Evolutionary conservation across 2,797 vertebrate genomes (phyloP).

Genomic region (Cyprinodon diabolis): DNA sequence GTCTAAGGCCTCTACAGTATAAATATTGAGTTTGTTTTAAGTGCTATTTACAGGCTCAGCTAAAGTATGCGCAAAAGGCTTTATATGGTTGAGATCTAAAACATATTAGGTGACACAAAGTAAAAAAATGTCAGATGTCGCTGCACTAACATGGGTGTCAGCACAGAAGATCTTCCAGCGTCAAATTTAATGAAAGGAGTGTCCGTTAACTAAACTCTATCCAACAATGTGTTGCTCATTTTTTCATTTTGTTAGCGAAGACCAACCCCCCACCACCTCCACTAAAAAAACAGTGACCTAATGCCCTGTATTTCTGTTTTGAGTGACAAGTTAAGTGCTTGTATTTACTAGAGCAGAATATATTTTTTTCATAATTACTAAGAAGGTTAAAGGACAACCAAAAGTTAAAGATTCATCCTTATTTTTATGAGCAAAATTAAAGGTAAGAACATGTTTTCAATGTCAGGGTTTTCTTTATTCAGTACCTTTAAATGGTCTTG

Average conservation of each 20-base stretch:
- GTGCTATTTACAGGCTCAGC: slow-evolving; percentile 23
- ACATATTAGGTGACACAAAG: background rate
- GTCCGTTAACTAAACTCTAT: background rate
- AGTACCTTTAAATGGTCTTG: background rate
- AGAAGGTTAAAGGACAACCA: background rate
- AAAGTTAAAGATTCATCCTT: background rate
- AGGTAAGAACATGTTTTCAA: no score
- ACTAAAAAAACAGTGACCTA: no score
- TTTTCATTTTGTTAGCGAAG: no score
- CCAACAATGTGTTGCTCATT: background rate
- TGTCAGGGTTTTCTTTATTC: background rate
- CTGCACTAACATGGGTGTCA: background rate
- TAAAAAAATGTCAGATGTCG: no score
- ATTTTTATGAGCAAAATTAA: background rate
- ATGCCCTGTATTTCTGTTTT: background rate
- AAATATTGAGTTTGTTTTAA: slow-evolving; percentile 37
- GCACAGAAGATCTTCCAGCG: background rate
- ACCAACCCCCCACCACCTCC: no score
- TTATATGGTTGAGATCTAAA: background rate
- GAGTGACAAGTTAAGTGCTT: background rate
- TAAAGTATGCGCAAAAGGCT: background rate
- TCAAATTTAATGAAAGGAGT: background rate
- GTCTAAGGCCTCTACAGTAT: slow-evolving; percentile 43
- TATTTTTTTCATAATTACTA: no score
- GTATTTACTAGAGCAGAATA: background rate